phyloP scores from a whole-genome alignment of 92 coral and sea anemone species.

The Zoanthus solanderi region DNA sequence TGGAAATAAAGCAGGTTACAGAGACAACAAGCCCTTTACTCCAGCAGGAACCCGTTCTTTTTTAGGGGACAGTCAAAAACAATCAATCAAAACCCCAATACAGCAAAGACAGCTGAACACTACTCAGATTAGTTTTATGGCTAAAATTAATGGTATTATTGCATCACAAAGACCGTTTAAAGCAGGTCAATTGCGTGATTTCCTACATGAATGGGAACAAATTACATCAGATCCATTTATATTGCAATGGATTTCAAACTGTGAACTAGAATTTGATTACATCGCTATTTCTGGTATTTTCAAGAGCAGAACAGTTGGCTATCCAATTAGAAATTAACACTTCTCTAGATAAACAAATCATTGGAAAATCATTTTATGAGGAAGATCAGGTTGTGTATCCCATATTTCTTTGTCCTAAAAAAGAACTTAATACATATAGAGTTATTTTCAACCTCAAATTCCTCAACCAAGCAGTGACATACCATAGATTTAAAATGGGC shows the following conservation, averaged over 20 bases:
- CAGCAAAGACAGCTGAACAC: no score
- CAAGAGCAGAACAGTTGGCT: slow-evolving; percentile 48
- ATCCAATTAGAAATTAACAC: slow-evolving; percentile 51
- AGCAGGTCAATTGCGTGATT: slow-evolving; percentile 49
- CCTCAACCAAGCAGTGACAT: slow-evolving; percentile 24
- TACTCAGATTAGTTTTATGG: no score
- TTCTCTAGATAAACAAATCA: slow-evolving; percentile 44
- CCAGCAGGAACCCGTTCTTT: no score
- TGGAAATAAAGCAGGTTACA: no score
- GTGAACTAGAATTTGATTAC: slow-evolving; percentile 57
- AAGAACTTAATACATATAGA: slow-evolving; percentile 59
- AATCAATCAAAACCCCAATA: no score
- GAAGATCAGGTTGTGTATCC: slow-evolving; percentile 25
- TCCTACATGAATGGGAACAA: slow-evolving; percentile 37
- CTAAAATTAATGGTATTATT: no score
- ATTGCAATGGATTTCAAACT: slow-evolving; percentile 49
- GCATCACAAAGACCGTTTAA: slow-evolving; percentile 24
- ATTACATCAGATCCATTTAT: slow-evolving; percentile 67
- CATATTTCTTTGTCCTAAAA: slow-evolving; percentile 68
- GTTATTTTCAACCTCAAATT: slow-evolving; percentile 73
- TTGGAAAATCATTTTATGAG: slow-evolving; percentile 24
- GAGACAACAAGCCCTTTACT: no score
- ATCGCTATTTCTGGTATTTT: slow-evolving; percentile 27
- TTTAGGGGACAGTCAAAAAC: no score
- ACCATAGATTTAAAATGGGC: not conserved